Evolutionary conservation across 2,888 invertebrate species (phyloP).

Genomic region (Trisateles emortualis): DNA sequence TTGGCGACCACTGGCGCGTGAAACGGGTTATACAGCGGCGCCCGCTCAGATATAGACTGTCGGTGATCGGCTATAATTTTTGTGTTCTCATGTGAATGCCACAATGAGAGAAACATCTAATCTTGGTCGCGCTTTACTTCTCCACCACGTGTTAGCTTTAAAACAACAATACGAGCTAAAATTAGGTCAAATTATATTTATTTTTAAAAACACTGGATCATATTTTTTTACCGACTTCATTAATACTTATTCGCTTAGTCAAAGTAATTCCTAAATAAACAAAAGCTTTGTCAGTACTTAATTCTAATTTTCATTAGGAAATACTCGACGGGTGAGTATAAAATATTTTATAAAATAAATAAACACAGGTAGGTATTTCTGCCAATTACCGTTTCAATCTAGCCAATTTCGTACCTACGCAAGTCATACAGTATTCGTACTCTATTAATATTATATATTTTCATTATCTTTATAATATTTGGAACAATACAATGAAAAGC

Average conservation of each 20-base stretch:
- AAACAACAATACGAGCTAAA: conserved; percentile 50
- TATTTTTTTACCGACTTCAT: background rate
- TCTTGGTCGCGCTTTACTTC: conserved; percentile 49
- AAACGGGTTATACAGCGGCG: conserved; percentile 84
- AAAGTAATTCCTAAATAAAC: background rate
- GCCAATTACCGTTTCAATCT: background rate
- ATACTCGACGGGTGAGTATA: too few species aligned
- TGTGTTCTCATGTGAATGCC: conserved; percentile 73
- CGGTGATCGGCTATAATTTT: conserved; percentile 87
- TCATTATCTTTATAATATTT: background rate
- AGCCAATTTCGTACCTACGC: background rate
- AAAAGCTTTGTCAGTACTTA: too few species aligned
- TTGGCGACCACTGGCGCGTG: conserved; percentile 81
- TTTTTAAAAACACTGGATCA: conserved; percentile 31
- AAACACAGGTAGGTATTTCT: background rate
- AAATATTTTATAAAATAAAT: too few species aligned
- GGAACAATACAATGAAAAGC: background rate
- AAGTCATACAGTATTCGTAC: background rate
- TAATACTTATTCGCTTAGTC: background rate
- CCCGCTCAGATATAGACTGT: conserved; percentile 81
- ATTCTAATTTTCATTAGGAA: too few species aligned
- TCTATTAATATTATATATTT: background rate
- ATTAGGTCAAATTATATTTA: conserved; percentile 50
- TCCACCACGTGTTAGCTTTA: conserved; percentile 46
- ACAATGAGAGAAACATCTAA: conserved; percentile 74